Base-by-base conservation (phyloP, 2,797 vertebrate species). In the Alectoris magna region DNA sequence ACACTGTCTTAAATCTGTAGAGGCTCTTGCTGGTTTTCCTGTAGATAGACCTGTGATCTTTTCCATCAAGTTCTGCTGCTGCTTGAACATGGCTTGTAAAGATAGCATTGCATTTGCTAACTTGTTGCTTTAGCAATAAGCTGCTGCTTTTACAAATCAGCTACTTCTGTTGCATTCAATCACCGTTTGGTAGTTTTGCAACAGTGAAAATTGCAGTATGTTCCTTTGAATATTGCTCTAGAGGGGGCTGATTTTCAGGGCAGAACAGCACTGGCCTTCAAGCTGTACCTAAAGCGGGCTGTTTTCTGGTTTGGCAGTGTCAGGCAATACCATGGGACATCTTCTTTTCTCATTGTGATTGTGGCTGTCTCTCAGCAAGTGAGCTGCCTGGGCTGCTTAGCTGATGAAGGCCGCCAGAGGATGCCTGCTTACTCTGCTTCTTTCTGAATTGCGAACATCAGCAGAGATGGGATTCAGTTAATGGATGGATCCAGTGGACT, bases 371-470 rank as follows among this genome's bases (percentile, higher is more conserved):
- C 4, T 9, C 38, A 15, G 64, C 16, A 3, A 48, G 43, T 23
- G 8, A 29, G 49, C 56, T 62, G 60, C 59, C 29, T 27, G 67
- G 60, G 36, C 0, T 1, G 19, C 0, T 0, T 7, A 16, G 31
- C 21, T 56, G 21, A 16, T 27, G 3, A 11, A 44, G 38, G 34
- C 68, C 49, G 64, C 60, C 38, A 29, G 36, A 8, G 15, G 27
- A 4, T 6, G 5, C 19, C 56, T 59, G 43, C 39, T 59, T 39
- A 0, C 22, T 34, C 18, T 23, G 2, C 72, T 39, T 7, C 43
- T 29, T 11, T 17, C 31, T 51, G 22, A 11, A 6, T 12, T n/a
- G 34, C 31, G 29, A 2, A 0, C 16, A 11, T 2, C 6, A 5
- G 5, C 67, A 22, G 48, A 51, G 46, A 6, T 75, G 63, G 17